A percentile compares a stretch with the other conserved stretches of the same genome.
phyloP scores from a whole-genome alignment of 2,113 vertebrate species.

The Etia nguti region DNA sequence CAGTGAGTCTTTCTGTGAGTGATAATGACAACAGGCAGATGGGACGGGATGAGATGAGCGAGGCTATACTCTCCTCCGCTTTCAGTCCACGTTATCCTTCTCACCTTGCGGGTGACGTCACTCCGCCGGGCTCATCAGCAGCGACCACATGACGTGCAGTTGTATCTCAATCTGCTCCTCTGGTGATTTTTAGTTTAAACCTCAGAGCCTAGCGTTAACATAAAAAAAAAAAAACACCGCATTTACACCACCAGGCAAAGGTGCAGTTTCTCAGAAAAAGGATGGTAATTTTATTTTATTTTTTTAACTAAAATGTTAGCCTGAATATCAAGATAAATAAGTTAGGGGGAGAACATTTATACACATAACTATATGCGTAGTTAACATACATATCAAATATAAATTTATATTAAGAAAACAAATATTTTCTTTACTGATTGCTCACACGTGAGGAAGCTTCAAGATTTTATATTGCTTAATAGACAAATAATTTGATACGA shows the following conservation, averaged over 20 bases:
- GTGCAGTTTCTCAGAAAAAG: not conserved
- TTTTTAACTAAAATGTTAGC: not conserved
- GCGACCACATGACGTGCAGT: not conserved
- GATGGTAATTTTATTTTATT: rapidly evolving
- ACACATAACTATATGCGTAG: not conserved
- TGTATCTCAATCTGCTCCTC: not conserved
- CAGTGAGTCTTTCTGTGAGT: not conserved
- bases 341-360: not conserved
- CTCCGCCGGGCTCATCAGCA: not conserved
- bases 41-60: not conserved
- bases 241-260: not conserved
- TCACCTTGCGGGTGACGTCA: slow-evolving; percentile 64
- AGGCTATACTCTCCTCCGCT: not conserved
- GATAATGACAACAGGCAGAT: slow-evolving; percentile 18
- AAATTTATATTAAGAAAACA: rapidly evolving
- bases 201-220: rapidly evolving
- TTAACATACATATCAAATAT: rapidly evolving
- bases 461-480: not conserved
- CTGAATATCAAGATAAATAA: not conserved
- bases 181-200: not conserved
- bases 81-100: slow-evolving; percentile 3
- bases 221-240: no score
- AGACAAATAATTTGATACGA: not conserved
- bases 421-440: not conserved
- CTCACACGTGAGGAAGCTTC: rapidly evolving